phyloP scores from a whole-genome alignment of 2,888 invertebrate genomes.

The Uloborus plumipes region DNA sequence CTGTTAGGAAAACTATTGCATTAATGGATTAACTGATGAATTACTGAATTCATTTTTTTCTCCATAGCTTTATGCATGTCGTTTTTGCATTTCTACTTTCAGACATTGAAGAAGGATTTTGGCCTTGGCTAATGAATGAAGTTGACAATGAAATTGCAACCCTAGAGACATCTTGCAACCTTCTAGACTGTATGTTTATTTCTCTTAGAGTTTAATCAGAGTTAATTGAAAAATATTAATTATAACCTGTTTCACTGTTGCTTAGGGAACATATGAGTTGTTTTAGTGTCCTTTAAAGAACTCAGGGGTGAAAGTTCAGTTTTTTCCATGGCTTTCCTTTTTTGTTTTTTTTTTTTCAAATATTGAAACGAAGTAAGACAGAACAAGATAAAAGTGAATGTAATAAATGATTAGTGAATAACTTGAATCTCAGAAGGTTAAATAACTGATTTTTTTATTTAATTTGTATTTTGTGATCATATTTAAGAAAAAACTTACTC shows the following conservation, averaged over 20 bases:
- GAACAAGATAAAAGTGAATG: too few relatives aligned
- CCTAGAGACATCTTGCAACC: constrained; percentile 84
- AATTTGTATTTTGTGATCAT: too few relatives aligned
- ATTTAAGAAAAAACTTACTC: too few relatives aligned
- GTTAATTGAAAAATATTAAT: background rate
- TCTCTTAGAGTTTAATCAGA: background rate
- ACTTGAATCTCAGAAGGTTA: too few relatives aligned
- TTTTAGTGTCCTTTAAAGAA: too few relatives aligned
- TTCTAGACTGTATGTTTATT: constrained; percentile 78
- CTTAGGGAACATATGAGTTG: background rate
- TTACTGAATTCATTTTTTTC: background rate
- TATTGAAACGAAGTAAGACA: too few relatives aligned
- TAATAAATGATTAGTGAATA: too few relatives aligned
- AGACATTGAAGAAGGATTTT: constrained; percentile 79
- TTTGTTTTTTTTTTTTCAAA: too few relatives aligned
- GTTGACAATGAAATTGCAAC: constrained; percentile 85
- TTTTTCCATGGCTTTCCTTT: too few relatives aligned
- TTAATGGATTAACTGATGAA: background rate
- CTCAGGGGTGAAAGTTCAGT: too few relatives aligned
- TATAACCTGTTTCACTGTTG: background rate
- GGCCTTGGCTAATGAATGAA: constrained; percentile 88
- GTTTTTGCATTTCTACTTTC: constrained; percentile 32
- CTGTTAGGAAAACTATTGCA: background rate
- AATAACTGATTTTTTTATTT: too few relatives aligned
- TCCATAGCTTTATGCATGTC: too few relatives aligned